phyloP scores from a whole-genome alignment of 2,113 vertebrate genomes.

The Coptodon rendalli region DNA sequence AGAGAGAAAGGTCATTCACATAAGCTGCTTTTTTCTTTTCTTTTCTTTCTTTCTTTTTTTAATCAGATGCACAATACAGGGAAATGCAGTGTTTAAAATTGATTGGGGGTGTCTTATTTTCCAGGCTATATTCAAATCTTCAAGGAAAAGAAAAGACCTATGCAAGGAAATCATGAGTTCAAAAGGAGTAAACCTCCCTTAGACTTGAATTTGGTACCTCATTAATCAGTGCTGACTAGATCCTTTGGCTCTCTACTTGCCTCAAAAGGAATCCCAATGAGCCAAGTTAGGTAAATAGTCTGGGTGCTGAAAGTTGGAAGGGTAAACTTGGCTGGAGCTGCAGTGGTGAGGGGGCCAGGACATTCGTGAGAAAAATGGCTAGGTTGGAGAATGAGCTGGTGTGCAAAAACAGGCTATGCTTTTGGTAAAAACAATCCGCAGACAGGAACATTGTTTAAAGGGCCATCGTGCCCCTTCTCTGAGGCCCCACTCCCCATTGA shows the following conservation, averaged over 20 bases:
- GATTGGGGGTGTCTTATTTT: neutral
- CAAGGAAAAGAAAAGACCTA: neutral
- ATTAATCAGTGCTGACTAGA: neutral
- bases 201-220: neutral
- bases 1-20: neutral
- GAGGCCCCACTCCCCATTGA: conserved; percentile 27
- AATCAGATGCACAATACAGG: neutral
- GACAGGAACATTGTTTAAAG: conserved; percentile 5
- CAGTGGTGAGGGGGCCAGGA: neutral
- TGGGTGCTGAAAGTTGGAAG: neutral
- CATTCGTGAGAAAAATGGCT: neutral
- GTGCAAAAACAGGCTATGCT: neutral
- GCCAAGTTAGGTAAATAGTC: neutral
- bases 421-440: neutral
- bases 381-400: neutral
- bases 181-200: neutral
- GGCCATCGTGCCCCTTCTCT: neutral
- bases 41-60: fast-evolving
- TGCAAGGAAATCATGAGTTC: neutral
- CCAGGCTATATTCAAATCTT: neutral
- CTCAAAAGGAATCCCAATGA: conserved; percentile 33
- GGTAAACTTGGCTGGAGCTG: neutral
- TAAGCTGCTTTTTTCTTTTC: neutral
- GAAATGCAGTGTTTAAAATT: neutral
- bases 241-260: neutral